Percentiles rank a stretch among this genome's conserved stretches.
Evolutionary conservation across 2,113 vertebrate species (phyloP).

Genomic region (Potamarius usumacintae): DNA sequence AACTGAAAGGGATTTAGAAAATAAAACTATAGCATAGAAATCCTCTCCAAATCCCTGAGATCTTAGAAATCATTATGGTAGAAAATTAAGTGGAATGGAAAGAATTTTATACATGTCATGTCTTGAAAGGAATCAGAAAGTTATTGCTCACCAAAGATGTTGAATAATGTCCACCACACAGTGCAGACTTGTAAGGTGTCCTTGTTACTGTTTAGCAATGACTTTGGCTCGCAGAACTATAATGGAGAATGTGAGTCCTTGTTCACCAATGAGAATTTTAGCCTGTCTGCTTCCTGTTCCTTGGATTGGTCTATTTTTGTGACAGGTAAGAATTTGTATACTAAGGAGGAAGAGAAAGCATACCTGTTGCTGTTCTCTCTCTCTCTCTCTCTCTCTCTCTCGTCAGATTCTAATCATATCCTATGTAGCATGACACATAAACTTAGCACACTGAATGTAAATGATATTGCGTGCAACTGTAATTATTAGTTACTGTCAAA

Average conservation of each 20-base stretch:
- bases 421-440: neutral
- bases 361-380: no score
- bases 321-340: slow-evolving; percentile 53
- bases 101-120: neutral
- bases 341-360: slow-evolving; percentile 11
- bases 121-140: neutral
- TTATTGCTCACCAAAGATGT: slow-evolving; percentile 46
- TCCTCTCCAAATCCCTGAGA: neutral
- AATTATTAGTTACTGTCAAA: no score
- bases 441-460: neutral
- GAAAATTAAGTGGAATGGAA: neutral
- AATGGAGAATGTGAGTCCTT: slow-evolving; percentile 11
- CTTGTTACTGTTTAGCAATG: slow-evolving; percentile 31
- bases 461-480: neutral
- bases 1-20: neutral
- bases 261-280: slow-evolving; percentile 50
- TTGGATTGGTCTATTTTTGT: slow-evolving; percentile 48
- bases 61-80: neutral
- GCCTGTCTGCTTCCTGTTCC: slow-evolving; percentile 38
- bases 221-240: slow-evolving; percentile 26
- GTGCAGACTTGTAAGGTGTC: slow-evolving; percentile 29
- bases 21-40: neutral
- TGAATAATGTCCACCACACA: slow-evolving; percentile 37
- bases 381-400: no score
- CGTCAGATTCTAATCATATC: slow-evolving; percentile 13